Evolutionary conservation across 2,888 invertebrate species (phyloP).

Genomic region (Prostheceraeus crozeri): DNA sequence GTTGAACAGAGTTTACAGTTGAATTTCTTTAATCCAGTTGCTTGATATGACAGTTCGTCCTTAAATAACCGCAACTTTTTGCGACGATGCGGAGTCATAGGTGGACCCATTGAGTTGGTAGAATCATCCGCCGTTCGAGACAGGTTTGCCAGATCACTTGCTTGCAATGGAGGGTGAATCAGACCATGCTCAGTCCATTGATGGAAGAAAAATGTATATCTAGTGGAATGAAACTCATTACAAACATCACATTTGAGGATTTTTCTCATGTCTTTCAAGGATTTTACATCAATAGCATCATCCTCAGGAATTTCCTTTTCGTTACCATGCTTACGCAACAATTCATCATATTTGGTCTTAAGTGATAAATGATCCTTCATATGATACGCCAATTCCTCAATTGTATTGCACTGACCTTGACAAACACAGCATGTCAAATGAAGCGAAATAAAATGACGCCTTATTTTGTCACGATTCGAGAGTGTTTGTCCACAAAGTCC

Average conservation of each 20-base stretch:
- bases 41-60: slow-evolving; percentile 33
- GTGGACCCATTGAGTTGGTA: not conserved
- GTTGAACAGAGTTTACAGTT: slow-evolving; percentile 53
- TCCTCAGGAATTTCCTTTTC: not conserved
- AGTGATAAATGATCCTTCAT: slow-evolving; percentile 22
- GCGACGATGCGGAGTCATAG: slow-evolving; percentile 10
- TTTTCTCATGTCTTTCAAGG: slow-evolving; percentile 7
- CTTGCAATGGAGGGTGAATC: slow-evolving; percentile 32
- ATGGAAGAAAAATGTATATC: slow-evolving; percentile 36
- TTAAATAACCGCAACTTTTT: slow-evolving; percentile 29
- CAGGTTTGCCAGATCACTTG: not conserved
- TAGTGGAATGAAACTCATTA: slow-evolving; percentile 32
- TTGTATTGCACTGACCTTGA: not conserved
- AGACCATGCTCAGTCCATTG: slow-evolving; percentile 38
- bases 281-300: slow-evolving; percentile 6
- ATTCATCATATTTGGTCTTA: too few species aligned
- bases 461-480: slow-evolving; percentile 21
- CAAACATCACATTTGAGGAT: slow-evolving; percentile 36
- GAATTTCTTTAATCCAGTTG: slow-evolving; percentile 36
- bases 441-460: slow-evolving; percentile 22
- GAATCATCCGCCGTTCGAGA: not conserved
- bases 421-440: slow-evolving; percentile 33
- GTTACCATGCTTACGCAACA: too few species aligned
- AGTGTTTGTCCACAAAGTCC: slow-evolving; percentile 35
- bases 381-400: slow-evolving; percentile 36